Evolutionary conservation across 2,797 vertebrate species (phyloP).

Genomic region (Lepus townsendii): DNA sequence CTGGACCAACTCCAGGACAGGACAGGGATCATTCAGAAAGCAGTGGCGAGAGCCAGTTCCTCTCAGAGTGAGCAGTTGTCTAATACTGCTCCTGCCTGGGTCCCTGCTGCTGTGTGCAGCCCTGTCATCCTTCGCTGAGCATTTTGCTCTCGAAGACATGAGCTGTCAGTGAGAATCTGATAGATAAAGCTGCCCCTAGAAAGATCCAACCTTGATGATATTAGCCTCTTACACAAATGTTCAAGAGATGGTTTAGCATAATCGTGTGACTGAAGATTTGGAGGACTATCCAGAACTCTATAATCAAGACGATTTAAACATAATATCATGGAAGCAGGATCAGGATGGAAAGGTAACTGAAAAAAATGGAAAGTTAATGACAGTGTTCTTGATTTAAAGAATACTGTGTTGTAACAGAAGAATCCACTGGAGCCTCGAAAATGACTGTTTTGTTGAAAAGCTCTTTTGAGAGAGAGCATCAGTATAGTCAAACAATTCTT

Average conservation of each 20-base stretch:
- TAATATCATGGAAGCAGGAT: background rate
- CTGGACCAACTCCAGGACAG: background rate
- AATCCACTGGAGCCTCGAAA: background rate
- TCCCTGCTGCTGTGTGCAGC: background rate
- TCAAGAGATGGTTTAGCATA: background rate
- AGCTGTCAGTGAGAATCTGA: accelerated
- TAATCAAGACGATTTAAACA: background rate
- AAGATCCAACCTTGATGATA: background rate
- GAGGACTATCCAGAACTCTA: background rate
- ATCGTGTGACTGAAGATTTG: background rate
- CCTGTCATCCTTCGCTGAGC: background rate
- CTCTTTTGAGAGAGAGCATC: background rate
- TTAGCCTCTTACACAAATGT: background rate
- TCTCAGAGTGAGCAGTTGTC: background rate
- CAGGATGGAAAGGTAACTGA: background rate
- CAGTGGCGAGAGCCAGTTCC: background rate
- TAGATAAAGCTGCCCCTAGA: no score
- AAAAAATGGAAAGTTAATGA: background rate
- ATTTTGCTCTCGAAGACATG: background rate
- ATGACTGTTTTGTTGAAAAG: background rate
- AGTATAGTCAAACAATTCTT: background rate
- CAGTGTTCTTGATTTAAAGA: conserved; percentile 9
- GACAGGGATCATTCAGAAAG: background rate
- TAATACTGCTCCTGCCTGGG: background rate
- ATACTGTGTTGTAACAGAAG: background rate